A percentile compares a stretch with the other conserved stretches of the same genome.
phyloP scores from a whole-genome alignment of 2,888 invertebrate genomes.

The Drosophila mimetica region DNA sequence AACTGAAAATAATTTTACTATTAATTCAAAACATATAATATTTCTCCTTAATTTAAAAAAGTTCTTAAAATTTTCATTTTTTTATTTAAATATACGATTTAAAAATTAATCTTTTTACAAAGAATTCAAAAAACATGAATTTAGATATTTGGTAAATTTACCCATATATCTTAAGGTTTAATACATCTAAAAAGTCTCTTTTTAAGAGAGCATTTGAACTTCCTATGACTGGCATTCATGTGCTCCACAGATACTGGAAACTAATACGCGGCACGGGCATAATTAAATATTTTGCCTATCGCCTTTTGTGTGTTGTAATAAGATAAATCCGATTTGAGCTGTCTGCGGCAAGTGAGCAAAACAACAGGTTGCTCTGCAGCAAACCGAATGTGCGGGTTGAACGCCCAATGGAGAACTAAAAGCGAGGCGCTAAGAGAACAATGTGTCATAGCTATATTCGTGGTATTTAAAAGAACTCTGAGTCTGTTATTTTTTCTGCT shows the following conservation, averaged over 20 bases:
- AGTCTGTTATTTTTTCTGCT: constrained; percentile 10
- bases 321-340: constrained; percentile 70
- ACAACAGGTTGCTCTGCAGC: constrained; percentile 68
- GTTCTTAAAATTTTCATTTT: too few relatives aligned
- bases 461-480: constrained; percentile 56
- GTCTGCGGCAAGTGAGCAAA: constrained; percentile 50
- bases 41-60: too few relatives aligned
- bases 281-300: constrained; percentile 74
- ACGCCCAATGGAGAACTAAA: constrained; percentile 64
- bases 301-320: constrained; percentile 70
- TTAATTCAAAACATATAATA: too few relatives aligned
- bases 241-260: constrained; percentile 42
- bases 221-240: background rate
- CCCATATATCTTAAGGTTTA: too few relatives aligned
- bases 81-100: too few relatives aligned
- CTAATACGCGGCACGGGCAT: constrained; percentile 69
- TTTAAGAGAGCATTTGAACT: constrained; percentile 12
- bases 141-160: too few relatives aligned
- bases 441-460: constrained; percentile 54
- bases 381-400: constrained; percentile 69
- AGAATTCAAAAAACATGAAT: too few relatives aligned
- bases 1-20: too few relatives aligned
- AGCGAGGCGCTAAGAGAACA: constrained; percentile 71
- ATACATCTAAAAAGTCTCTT: background rate
- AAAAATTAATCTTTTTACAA: too few relatives aligned